Evolutionary conservation across 1,140 invertebrate species (phyloP).

Genomic region (Macrostomum lignano): DNA sequence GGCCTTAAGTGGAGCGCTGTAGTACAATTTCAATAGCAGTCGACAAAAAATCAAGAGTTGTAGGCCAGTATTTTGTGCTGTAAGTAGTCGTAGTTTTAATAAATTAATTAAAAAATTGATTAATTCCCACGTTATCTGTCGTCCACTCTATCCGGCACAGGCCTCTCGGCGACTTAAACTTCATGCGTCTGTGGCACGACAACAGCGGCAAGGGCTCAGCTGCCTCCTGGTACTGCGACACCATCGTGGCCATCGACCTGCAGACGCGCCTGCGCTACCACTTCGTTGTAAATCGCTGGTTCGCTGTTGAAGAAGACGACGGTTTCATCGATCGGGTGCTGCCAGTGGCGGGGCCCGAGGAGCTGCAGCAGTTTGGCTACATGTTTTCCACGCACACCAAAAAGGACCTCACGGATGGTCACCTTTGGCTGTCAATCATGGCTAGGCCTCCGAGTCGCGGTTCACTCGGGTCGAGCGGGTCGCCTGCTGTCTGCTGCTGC

Average conservation of each 20-base stretch:
- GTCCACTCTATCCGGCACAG: no score
- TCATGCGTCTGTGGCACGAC: slow-evolving; percentile 33
- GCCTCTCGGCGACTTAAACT: slow-evolving; percentile 29
- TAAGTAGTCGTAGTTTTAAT: no score
- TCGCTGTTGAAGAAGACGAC: slow-evolving; percentile 34
- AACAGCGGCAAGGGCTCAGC: slow-evolving; percentile 30
- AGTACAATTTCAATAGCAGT: no score
- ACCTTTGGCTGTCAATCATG: slow-evolving; percentile 34
- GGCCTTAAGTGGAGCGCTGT: no score
- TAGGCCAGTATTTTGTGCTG: no score
- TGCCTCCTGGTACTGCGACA: slow-evolving; percentile 32
- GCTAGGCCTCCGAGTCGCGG: slow-evolving; percentile 30
- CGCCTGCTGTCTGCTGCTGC: slow-evolving; percentile 32
- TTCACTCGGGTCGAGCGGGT: slow-evolving; percentile 31
- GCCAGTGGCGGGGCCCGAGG: neutral
- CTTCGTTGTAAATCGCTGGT: slow-evolving; percentile 32
- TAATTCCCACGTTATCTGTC: no score
- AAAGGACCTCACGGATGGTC: slow-evolving; percentile 31
- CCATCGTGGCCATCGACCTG: slow-evolving; percentile 30
- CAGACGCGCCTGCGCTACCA: slow-evolving; percentile 31
- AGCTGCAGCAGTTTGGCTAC: neutral
- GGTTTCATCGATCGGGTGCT: slow-evolving; percentile 14
- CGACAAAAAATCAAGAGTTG: no score
- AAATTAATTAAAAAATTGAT: no score
- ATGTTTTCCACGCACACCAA: slow-evolving; percentile 1